These are phyloP conservation scores for Patella depressa DNA, from an alignment of 2,888 invertebrate species.

Conservation along the genomic window DNA sequence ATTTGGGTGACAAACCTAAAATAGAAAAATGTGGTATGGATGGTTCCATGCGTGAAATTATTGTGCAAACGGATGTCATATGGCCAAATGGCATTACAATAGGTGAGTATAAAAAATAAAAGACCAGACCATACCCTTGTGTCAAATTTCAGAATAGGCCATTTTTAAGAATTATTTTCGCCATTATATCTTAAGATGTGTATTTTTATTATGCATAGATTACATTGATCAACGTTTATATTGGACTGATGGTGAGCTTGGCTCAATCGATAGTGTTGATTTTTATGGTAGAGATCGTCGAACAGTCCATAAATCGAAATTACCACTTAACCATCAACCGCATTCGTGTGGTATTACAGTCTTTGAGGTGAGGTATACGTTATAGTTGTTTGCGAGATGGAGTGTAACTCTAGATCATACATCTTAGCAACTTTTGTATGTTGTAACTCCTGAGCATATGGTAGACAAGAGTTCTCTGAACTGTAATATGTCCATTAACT, in stretches of 20 bases:
- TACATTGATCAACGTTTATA: constrained; percentile 89
- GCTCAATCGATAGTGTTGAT: constrained; percentile 89
- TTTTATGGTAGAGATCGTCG: constrained; percentile 84
- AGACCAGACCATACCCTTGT: too few relatives aligned
- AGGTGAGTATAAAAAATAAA: constrained; percentile 50
- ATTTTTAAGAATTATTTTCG: background rate
- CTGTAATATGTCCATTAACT: too few relatives aligned
- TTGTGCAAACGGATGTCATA: constrained; percentile 85
- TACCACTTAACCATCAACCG: constrained; percentile 82
- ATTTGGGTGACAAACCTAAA: constrained; percentile 93
- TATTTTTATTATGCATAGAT: constrained; percentile 75
- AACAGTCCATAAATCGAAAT: constrained; percentile 77
- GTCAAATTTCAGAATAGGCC: too few relatives aligned
- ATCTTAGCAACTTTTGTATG: too few relatives aligned
- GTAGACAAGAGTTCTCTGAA: too few relatives aligned
- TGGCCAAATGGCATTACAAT: constrained; percentile 98
- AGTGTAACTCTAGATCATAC: background rate
- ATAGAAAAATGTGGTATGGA: constrained; percentile 98
- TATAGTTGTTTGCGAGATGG: background rate
- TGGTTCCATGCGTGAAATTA: constrained; percentile 85
- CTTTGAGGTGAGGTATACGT: constrained; percentile 78
- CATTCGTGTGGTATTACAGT: constrained; percentile 98
- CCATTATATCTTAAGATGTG: background rate
- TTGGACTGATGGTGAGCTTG: constrained; percentile 97
- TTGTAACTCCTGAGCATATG: too few relatives aligned